Evolutionary conservation across 1,140 invertebrate genomes (phyloP), one percentile per base, ranked within the genome.

Genomic region (Ganaspis sp.): DNA sequence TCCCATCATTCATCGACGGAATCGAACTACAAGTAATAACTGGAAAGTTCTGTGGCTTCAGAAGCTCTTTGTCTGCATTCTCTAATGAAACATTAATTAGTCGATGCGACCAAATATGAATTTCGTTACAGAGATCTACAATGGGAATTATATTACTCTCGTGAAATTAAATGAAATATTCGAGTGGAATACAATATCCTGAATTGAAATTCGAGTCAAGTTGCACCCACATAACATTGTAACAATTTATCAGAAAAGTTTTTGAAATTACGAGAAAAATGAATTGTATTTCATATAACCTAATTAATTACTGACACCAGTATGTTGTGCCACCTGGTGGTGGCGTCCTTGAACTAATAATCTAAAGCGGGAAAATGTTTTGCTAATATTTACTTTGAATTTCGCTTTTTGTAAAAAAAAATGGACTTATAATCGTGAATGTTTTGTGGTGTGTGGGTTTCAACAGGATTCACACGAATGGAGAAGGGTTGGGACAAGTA

Each of bases 1-100:
- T n/a, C 58, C 45, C 45, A 17, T 49, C 23, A 64, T 64, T 64
- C 26, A 29, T 64, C 58, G 58, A 64, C 26, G 29, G 58, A 64
- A 64, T 64, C 58, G 58, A 64, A 64, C 58, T 64, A 64, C 58
- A 64, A 64, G 58, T 64, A 64, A 64, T 64, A 64, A 64, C 58
- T 64, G 26, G 23, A 64, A 64, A 64, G 58, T 64, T n/a, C 58
- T 64, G 58, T 29, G 58, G 58, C 58, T 64, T 64, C 58, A n/a
- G 26, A 64, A 64, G 23, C 58, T 64, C 58, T 64, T 64, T 64
- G 58, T 64, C 58, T 29, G 58, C 58, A 64, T 64, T 29, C 23
- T 12, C 23, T 64, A 64, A 64, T 64, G 23, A 64, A 64, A 64
- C 23, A 34, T 64, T 29, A 64, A 64, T 64, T 64, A 64, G 54